These are phyloP conservation scores for Zaprionus tsacasi DNA, from an alignment of 1,140 invertebrate genomes.

Conservation along the genomic window DNA sequence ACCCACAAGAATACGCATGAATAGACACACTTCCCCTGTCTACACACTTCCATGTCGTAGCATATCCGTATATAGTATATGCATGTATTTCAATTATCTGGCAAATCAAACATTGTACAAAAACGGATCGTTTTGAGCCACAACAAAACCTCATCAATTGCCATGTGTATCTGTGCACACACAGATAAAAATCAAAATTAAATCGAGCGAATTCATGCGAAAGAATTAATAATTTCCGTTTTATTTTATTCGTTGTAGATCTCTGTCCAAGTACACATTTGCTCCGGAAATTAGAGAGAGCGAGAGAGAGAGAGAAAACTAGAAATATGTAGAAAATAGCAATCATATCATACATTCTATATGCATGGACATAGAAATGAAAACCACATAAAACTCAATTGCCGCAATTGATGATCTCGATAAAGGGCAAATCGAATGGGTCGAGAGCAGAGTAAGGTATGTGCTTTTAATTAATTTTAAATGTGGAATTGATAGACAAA, in stretches of 20 bases:
- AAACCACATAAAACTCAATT: slow-evolving; percentile 7
- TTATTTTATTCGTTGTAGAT: slow-evolving; percentile 32
- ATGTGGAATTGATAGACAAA: neutral
- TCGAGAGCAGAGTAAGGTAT: neutral
- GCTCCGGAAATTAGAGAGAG: slow-evolving; percentile 48
- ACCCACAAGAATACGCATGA: slow-evolving; percentile 58
- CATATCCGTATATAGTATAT: slow-evolving; percentile 21
- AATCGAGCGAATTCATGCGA: slow-evolving; percentile 76
- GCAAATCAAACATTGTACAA: slow-evolving; percentile 32
- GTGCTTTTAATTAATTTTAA: neutral
- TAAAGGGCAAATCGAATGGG: neutral
- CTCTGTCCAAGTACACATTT: slow-evolving; percentile 13
- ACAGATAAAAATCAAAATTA: slow-evolving; percentile 74
- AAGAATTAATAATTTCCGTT: slow-evolving; percentile 80
- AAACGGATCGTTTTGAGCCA: slow-evolving; percentile 18
- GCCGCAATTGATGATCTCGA: slow-evolving; percentile 9
- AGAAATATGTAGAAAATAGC: slow-evolving; percentile 5
- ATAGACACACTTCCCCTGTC: neutral
- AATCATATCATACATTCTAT: slow-evolving; percentile 7
- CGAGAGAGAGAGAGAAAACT: slow-evolving; percentile 4
- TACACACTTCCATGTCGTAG: slow-evolving; percentile 10
- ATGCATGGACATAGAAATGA: neutral
- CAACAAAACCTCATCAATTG: slow-evolving; percentile 51
- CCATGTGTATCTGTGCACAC: slow-evolving; percentile 31
- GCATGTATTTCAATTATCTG: slow-evolving; percentile 74